Conservation (phyloP, 2,113 vertebrate species). For the Paedocypris sp. region DNA sequence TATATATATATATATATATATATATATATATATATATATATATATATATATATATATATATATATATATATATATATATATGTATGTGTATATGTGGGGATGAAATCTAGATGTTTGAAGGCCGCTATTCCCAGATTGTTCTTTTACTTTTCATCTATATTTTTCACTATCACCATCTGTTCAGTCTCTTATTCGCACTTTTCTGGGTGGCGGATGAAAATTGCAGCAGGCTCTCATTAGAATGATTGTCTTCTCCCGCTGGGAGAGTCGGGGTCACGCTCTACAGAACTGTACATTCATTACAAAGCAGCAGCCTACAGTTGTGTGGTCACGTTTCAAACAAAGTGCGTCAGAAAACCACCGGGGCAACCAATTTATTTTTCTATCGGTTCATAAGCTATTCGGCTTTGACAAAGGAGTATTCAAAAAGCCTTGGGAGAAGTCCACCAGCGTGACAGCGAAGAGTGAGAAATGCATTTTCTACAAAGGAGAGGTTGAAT, state of each 20-base stretch:
- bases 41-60: no score
- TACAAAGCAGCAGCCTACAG: not conserved
- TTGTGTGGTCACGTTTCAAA: not conserved
- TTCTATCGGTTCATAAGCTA: not conserved
- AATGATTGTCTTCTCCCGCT: not conserved
- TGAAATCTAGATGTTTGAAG: not conserved
- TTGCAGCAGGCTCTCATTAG: slow-evolving; percentile 15
- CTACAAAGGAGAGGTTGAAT: not conserved
- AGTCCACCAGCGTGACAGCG: not conserved
- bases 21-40: no score
- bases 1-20: no score
- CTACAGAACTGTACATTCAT: slow-evolving; percentile 4
- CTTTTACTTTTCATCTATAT: not conserved
- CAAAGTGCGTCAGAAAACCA: not conserved
- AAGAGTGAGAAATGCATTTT: not conserved
- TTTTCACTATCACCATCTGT: not conserved
- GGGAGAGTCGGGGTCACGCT: not conserved
- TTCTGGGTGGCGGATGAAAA: not conserved
- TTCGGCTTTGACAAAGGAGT: no score
- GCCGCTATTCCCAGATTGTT: slow-evolving; percentile 3
- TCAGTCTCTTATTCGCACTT: slow-evolving; percentile 3
- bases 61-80: no score
- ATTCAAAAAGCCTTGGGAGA: not conserved
- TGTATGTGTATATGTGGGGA: no score
- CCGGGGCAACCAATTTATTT: slow-evolving; percentile 26